These are phyloP conservation scores for Petrolisthes cinctipes DNA, from an alignment of 2,888 invertebrate genomes.

Conservation along the genomic window DNA sequence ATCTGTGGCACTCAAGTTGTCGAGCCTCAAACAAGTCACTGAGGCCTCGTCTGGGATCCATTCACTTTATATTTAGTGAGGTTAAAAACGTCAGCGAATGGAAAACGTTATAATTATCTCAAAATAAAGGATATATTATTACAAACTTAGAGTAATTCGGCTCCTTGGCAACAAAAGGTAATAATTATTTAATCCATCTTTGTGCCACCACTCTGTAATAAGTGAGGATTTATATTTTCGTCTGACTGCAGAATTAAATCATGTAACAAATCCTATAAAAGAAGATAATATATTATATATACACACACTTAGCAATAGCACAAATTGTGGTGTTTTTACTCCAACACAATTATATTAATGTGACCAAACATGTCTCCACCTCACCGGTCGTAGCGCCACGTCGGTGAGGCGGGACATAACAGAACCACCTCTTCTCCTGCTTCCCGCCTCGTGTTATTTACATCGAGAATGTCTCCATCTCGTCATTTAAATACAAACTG, in stretches of 20 bases:
- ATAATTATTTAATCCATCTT: background rate
- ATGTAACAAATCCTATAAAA: background rate
- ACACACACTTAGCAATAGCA: slow-evolving; percentile 5
- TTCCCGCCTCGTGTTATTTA: background rate
- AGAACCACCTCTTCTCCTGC: background rate
- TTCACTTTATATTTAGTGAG: slow-evolving; percentile 36
- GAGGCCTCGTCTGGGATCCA: slow-evolving; percentile 18
- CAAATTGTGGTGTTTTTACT: background rate
- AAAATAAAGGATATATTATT: background rate
- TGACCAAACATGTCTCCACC: background rate
- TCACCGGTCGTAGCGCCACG: background rate
- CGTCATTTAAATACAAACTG: slow-evolving; percentile 11
- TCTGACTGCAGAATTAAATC: background rate
- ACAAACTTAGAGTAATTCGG: background rate
- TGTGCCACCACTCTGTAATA: no score
- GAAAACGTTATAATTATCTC: background rate
- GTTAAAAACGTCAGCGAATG: slow-evolving; percentile 43
- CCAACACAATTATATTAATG: slow-evolving; percentile 2
- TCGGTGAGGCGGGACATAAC: background rate
- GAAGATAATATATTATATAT: background rate
- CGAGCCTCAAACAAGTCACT: background rate
- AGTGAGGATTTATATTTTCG: background rate
- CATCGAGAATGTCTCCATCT: background rate
- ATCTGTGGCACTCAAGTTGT: background rate
- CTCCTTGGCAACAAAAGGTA: background rate